Conservation (phyloP, 2,113 vertebrate species). For the Rhinolophus sinicus region DNA sequence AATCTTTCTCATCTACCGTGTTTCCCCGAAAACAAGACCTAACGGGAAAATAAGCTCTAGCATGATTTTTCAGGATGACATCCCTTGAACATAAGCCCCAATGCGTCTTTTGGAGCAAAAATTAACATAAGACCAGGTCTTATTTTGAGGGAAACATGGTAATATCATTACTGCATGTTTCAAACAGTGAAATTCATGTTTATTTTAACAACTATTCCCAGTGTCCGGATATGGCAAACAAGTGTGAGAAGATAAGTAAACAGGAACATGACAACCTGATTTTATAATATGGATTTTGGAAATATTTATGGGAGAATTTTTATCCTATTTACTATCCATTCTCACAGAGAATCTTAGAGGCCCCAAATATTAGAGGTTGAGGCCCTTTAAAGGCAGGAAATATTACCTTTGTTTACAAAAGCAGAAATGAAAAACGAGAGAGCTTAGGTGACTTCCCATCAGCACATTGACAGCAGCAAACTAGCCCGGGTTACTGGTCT, state of each 20-base stretch:
- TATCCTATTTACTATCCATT: background rate
- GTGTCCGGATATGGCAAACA: background rate
- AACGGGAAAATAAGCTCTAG: too few species aligned
- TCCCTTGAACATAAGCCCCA: too few species aligned
- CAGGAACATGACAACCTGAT: conserved; percentile 28
- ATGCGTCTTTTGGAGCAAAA: too few species aligned
- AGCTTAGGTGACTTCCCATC: background rate
- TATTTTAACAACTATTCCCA: conserved; percentile 64
- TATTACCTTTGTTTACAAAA: background rate
- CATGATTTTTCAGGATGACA: too few species aligned
- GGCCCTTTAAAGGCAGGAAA: background rate
- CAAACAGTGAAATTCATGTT: conserved; percentile 45
- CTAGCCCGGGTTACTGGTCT: background rate
- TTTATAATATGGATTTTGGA: conserved; percentile 50
- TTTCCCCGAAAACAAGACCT: too few species aligned
- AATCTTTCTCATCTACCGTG: conserved; percentile 4
- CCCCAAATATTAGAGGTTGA: background rate
- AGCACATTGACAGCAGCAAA: background rate
- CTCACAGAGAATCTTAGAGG: background rate
- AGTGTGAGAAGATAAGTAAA: conserved; percentile 27
- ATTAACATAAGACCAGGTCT: too few species aligned
- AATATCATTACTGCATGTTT: conserved; percentile 17
- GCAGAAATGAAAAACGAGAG: background rate
- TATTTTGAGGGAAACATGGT: too few species aligned
- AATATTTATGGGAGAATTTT: conserved; percentile 15